Evolutionary conservation across 2,113 vertebrate species (phyloP), one percentile per base, ranked within the genome.

Genomic region (Phasianus colchicus): DNA sequence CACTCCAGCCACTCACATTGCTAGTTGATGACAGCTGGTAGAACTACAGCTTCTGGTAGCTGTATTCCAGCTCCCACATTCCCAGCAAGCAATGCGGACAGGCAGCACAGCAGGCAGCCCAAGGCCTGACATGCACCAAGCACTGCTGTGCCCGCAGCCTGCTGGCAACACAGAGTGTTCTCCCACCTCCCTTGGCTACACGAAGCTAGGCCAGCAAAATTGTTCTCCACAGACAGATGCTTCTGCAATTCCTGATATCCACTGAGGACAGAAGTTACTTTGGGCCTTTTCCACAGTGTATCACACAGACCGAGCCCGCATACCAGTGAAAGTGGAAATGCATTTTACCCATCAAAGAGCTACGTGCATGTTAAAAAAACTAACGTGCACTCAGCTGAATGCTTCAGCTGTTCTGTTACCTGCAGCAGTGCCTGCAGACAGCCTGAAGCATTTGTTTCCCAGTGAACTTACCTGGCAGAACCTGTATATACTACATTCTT

Each of bases 1-100:
- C 47, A 5, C 63, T 40, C 11, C 1, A 9, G 34, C 17, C n/a
- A 8, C 2, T 12, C 2, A 1, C 3, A 3, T 8, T 27, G 4
- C 40, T 16, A 19, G 43, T 63, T 6, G 32, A 2, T 4, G 55
- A 27, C 27, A 15, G 13, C 1, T 6, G 30, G 13, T 6, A 19
- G 11, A 48, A 34, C 9, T 3, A 9, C 75, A 63, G 40, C 8
- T 4, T 3, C 48, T 29, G 69, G 8, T 9, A 32, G 21, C 40
- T 52, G 25, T 34, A 6, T 2, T 30, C 52, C 80, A 57, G 58
- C 71, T 38, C 11, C 75, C 45, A 34, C 2, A 0, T 11, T 13
- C 85, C 18, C 17, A 12, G 1, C 1, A 1, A 43, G 43, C 6
- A 45, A 29, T 61, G 12, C 16, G 0, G 38, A 6, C 11, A 1